These are phyloP conservation scores for Standfussiana lucernea DNA, from an alignment of 2,888 invertebrate species.

Conservation along the genomic window DNA sequence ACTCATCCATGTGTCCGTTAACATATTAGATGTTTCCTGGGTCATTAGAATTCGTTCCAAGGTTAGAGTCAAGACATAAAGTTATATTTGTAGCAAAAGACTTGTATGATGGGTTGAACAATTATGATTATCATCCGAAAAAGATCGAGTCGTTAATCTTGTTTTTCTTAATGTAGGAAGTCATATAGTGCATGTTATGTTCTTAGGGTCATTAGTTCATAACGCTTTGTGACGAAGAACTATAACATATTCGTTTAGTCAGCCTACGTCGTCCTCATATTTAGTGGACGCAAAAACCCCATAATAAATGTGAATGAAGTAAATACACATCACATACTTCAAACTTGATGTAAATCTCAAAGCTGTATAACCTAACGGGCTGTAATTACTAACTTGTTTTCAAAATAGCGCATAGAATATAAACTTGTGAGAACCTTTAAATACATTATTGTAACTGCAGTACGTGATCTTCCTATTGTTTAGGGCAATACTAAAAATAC, in stretches of 20 bases:
- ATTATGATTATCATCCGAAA: conserved; percentile 29
- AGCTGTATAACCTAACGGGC: not conserved
- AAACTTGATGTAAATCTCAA: not conserved
- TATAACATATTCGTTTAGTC: not conserved
- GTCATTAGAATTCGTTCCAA: conserved; percentile 41
- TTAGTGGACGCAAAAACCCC: conserved; percentile 12
- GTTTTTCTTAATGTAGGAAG: conserved; percentile 49
- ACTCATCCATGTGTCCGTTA: not conserved
- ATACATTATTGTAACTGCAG: not conserved
- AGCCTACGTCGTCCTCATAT: not conserved
- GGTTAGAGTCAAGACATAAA: not conserved
- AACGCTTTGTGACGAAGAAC: not conserved
- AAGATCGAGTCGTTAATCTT: conserved; percentile 29
- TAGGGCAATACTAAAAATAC: not conserved
- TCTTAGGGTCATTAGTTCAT: conserved; percentile 42
- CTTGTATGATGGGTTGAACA: conserved; percentile 9
- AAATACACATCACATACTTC: not conserved
- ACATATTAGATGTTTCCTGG: conserved; percentile 17
- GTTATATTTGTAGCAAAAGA: conserved; percentile 17
- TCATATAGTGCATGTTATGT: conserved; percentile 17
- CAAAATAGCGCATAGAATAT: not conserved
- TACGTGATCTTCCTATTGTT: conserved; percentile 22
- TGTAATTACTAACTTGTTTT: not conserved
- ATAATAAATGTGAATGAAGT: not conserved
- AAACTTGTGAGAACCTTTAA: not conserved